Evolutionary conservation across 1,140 invertebrate species (phyloP).

Genomic region (Phymorhynchus buccinoides): DNA sequence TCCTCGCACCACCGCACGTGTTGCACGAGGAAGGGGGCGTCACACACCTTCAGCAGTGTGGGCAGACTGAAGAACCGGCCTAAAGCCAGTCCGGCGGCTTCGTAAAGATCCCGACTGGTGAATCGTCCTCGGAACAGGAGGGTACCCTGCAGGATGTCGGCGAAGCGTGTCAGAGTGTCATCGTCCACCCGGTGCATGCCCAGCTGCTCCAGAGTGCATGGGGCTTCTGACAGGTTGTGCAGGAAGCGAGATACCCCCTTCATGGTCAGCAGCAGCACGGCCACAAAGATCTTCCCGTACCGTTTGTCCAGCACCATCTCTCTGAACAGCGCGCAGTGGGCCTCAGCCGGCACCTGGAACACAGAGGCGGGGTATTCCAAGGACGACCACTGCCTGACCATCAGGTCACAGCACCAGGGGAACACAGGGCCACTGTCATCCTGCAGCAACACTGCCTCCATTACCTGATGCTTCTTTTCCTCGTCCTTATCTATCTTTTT

Average conservation of each 20-base stretch:
- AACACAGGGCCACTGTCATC: constrained; percentile 9
- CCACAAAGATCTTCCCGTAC: background rate
- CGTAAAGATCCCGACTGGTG: constrained; percentile 23
- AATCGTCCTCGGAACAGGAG: constrained; percentile 4
- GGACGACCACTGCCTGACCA: background rate
- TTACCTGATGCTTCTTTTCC: background rate
- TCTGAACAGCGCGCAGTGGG: background rate
- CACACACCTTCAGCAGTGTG: constrained; percentile 26
- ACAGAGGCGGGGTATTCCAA: background rate
- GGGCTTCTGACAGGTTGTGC: background rate
- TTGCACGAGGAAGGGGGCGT: background rate
- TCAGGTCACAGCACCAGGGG: constrained; percentile 24
- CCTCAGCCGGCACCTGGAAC: background rate
- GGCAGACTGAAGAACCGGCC: background rate
- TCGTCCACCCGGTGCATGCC: background rate
- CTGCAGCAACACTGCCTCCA: background rate
- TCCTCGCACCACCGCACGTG: background rate
- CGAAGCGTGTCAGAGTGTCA: background rate
- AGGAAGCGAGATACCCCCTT: constrained; percentile 2
- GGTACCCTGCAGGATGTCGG: constrained; percentile 2
- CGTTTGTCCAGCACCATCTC: background rate
- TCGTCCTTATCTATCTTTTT: background rate
- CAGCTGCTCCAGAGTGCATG: background rate
- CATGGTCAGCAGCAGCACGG: constrained; percentile 19
- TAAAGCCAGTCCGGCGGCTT: constrained; percentile 30